These are phyloP conservation scores for Ophthalmolycus amberensis DNA, from an alignment of 2,113 vertebrate genomes.

Conservation along the genomic window DNA sequence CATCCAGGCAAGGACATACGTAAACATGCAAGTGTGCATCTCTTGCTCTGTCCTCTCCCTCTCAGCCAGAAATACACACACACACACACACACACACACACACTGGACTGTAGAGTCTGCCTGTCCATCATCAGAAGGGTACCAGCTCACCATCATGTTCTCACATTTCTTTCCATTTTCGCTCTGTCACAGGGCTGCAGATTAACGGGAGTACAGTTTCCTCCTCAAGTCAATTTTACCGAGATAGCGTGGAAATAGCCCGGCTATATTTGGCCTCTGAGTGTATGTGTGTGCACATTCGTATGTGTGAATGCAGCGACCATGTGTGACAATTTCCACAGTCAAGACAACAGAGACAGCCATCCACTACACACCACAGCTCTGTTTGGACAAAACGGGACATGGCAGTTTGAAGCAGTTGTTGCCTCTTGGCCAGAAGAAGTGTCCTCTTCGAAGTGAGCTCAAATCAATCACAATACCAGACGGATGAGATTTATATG, in stretches of 20 bases:
- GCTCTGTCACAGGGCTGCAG: slow-evolving; percentile 24
- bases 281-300: slow-evolving; percentile 15
- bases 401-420: slow-evolving; percentile 9
- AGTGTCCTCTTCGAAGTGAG: neutral
- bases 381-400: slow-evolving; percentile 15
- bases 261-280: slow-evolving; percentile 34
- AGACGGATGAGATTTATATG: slow-evolving; percentile 3
- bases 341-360: slow-evolving; percentile 39
- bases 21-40: neutral
- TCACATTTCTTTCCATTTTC: slow-evolving; percentile 23
- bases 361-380: slow-evolving; percentile 19
- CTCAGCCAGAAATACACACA: neutral
- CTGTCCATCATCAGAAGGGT: slow-evolving; percentile 6
- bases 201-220: slow-evolving; percentile 40
- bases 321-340: slow-evolving; percentile 18
- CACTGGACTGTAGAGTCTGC: neutral
- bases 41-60: neutral
- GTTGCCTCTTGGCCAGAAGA: neutral
- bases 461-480: neutral
- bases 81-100: neutral
- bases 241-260: slow-evolving; percentile 9
- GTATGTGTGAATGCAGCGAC: slow-evolving; percentile 11
- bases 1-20: neutral
- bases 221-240: slow-evolving; percentile 38
- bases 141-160: slow-evolving; percentile 9